Conservation (phyloP, 2,888 invertebrate species). For the Lasioglossum figueresi region DNA sequence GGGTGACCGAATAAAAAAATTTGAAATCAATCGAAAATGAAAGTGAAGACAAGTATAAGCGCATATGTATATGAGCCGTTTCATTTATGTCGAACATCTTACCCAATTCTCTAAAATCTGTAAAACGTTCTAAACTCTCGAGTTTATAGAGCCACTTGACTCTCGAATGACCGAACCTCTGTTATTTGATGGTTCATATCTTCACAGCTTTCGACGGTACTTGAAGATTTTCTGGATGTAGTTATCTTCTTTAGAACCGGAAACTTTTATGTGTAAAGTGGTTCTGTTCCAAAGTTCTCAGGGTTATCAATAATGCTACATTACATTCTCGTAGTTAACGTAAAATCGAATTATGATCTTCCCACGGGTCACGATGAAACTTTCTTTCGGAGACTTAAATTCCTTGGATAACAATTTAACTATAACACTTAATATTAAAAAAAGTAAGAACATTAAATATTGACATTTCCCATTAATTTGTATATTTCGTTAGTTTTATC, state of each 20-base stretch:
- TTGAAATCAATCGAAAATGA: not conserved
- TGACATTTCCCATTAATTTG: too few relatives aligned
- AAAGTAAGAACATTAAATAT: not conserved
- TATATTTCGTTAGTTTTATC: too few relatives aligned
- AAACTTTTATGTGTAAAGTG: conserved; percentile 1
- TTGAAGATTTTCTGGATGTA: not conserved
- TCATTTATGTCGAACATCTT: not conserved
- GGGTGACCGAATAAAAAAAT: not conserved
- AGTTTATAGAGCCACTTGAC: not conserved
- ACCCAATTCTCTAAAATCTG: not conserved
- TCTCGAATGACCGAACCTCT: conserved; percentile 1
- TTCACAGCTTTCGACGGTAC: conserved; percentile 2
- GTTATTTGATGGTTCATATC: not conserved
- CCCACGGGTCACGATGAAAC: not conserved
- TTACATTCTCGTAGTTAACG: not conserved
- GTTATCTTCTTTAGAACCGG: not conserved
- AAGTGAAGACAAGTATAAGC: not conserved
- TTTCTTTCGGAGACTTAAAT: not conserved
- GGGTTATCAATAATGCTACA: not conserved
- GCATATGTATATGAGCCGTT: not conserved
- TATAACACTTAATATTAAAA: not conserved
- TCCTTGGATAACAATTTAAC: not conserved
- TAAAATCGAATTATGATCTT: not conserved
- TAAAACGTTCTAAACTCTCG: not conserved
- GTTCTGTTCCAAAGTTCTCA: not conserved